Percentiles rank a stretch among this genome's conserved stretches.
phyloP scores from a whole-genome alignment of 1,140 invertebrate species.

The Pogonomyrmex barbatus region DNA sequence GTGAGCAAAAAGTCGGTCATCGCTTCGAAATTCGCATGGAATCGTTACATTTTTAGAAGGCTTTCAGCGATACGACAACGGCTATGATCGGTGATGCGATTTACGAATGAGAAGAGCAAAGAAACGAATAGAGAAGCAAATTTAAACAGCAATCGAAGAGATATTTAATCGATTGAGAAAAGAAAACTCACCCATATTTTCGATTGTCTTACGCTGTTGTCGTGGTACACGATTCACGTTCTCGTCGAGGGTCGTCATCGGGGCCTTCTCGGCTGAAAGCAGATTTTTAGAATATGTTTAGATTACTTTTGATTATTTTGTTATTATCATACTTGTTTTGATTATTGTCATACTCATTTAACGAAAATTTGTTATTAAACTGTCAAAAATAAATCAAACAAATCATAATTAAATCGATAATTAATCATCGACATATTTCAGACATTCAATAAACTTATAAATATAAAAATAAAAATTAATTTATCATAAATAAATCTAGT shows the following conservation, averaged over 20 bases:
- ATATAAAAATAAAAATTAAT: neutral
- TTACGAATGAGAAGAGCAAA: neutral
- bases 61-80: neutral
- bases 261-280: slow-evolving; percentile 80
- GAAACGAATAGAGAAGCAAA: neutral
- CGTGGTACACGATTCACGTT: slow-evolving; percentile 82
- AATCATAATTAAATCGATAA: neutral
- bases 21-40: slow-evolving; percentile 26
- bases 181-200: slow-evolving; percentile 80
- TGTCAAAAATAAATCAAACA: neutral
- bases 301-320: neutral
- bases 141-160: neutral
- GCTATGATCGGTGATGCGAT: slow-evolving; percentile 8
- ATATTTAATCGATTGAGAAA: neutral
- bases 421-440: neutral
- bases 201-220: slow-evolving; percentile 62
- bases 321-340: neutral
- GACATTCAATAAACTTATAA: neutral
- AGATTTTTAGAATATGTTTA: slow-evolving; percentile 66
- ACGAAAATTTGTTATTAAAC: neutral
- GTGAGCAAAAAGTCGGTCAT: neutral
- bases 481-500: neutral
- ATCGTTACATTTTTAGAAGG: slow-evolving; percentile 60
- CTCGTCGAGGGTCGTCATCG: slow-evolving; percentile 84
- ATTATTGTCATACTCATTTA: neutral